A percentile compares a stretch with the other conserved stretches of the same genome.
Evolutionary conservation across 2,113 vertebrate genomes (phyloP).

Genomic region (Mormyrus iriodes): DNA sequence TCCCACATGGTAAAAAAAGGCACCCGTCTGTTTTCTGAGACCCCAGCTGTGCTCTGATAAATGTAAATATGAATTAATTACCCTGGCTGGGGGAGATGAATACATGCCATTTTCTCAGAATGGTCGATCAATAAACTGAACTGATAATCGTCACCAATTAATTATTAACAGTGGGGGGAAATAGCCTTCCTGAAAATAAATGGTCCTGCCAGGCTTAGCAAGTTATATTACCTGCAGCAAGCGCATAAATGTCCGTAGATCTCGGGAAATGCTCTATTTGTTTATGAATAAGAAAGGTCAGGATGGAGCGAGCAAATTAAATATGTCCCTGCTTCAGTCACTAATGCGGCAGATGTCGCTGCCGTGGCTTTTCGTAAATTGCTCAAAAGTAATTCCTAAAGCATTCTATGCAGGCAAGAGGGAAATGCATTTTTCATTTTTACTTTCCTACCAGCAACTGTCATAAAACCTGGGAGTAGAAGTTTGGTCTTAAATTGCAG

Average conservation of each 20-base stretch:
- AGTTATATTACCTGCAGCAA: not conserved
- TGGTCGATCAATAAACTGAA: slow-evolving; percentile 23
- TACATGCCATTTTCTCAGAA: slow-evolving; percentile 5
- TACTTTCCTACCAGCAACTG: too few relatives aligned
- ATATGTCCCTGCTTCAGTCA: not conserved
- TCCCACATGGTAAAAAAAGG: not conserved
- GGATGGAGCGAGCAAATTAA: not conserved
- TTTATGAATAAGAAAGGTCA: not conserved
- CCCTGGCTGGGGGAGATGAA: slow-evolving; percentile 6
- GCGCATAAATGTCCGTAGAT: not conserved
- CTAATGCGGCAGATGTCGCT: not conserved
- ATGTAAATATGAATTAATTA: slow-evolving; percentile 20
- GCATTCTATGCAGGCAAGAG: not conserved
- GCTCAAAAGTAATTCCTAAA: not conserved
- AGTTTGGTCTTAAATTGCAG: too few relatives aligned
- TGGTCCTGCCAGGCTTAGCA: not conserved
- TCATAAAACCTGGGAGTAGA: too few relatives aligned
- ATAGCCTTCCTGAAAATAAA: slow-evolving; percentile 9
- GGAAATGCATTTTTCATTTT: not conserved
- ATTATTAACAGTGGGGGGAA: slow-evolving; percentile 9
- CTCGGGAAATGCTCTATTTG: slow-evolving; percentile 6
- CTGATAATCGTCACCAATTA: slow-evolving; percentile 24
- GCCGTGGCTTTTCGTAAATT: too few relatives aligned
- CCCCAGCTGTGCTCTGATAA: slow-evolving; percentile 21
- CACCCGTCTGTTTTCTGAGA: not conserved